Base-by-base conservation (phyloP, 2,888 invertebrate genomes). In the Philereme vetulata region DNA sequence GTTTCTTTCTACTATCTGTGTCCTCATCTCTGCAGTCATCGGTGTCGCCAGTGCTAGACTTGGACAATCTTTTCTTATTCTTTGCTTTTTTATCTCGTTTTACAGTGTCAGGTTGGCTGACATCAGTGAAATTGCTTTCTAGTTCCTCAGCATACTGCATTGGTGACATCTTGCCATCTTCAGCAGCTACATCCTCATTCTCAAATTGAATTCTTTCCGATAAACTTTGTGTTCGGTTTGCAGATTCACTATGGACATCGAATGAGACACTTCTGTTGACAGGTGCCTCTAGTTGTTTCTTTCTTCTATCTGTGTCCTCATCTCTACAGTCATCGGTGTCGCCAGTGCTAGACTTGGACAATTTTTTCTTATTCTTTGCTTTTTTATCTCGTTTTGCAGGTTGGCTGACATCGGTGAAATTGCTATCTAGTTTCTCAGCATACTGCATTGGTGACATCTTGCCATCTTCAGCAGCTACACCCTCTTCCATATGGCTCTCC, bases 191-290 rank as follows among this genome's bases (percentile, higher is more conserved):
- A 44, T 5, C 21, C 9, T 21, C 44, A n/a, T n/a, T n/a, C n/a
- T n/a, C n/a, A n/a, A n/a, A 86, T 51, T 52, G 70, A 57, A 88
- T 72, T 62, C 81, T 80, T 40, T 87, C 88, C 42, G 83, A 81
- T 63, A 86, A 73, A 65, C 71, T 79, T 43, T 66, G 62, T 48
- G 46, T 63, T 4, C 46, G 40, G 10, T 53, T 58, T 0, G 4
- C 10, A 2, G 53, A n/a, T 10, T 35, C 9, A 48, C 35, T 44
- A 0, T 7, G 36, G 8, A 11, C 8, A 40, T 36, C 48, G 32
- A 56, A 51, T 35, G 40, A 38, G 8, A 34, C 53, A 49, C 10
- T 49, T 58, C 21, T 49, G 47, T 49, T 45, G 33, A 33, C 36
- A 11, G 48, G 32, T 21, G 9, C 9, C 5, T 50, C 49, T 3